Conservation (phyloP, 2,888 invertebrate genomes). For the Hirtodrosophila confusa region DNA sequence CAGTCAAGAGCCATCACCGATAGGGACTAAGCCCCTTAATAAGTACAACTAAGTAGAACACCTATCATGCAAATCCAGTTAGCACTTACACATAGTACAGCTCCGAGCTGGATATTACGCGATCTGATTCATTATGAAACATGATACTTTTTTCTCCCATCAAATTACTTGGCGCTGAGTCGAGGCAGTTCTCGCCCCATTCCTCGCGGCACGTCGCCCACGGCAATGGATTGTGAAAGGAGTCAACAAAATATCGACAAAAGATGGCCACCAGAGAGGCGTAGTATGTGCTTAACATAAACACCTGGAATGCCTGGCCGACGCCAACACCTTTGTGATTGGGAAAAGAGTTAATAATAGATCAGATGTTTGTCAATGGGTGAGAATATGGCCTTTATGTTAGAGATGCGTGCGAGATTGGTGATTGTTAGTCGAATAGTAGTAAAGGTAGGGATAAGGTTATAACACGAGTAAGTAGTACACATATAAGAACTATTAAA, state of each 20-base stretch:
- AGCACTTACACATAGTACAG: constrained; percentile 85
- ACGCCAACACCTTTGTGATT: constrained; percentile 85
- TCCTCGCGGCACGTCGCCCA: constrained; percentile 86
- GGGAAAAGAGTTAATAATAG: constrained; percentile 28
- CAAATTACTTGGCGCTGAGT: constrained; percentile 64
- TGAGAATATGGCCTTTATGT: not conserved
- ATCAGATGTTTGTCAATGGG: constrained; percentile 13
- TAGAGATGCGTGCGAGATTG: constrained; percentile 7
- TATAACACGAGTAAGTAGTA: no score
- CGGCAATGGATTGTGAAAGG: constrained; percentile 87
- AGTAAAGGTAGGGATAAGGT: not conserved
- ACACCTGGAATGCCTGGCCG: constrained; percentile 85
- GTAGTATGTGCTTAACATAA: constrained; percentile 87
- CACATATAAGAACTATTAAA: no score
- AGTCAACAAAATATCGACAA: constrained; percentile 87
- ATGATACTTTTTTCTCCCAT: constrained; percentile 20
- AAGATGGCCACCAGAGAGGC: constrained; percentile 86
- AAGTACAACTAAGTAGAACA: not conserved
- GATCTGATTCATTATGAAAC: constrained; percentile 37
- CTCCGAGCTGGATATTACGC: constrained; percentile 85
- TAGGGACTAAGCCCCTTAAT: not conserved
- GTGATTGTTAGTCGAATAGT: constrained; percentile 2
- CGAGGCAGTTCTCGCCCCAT: constrained; percentile 85
- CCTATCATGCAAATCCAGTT: not conserved
- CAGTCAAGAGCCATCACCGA: constrained; percentile 31